These are phyloP conservation scores for Malurus leucopterus DNA, from an alignment of 2,797 vertebrate species.

Conservation along the genomic window DNA sequence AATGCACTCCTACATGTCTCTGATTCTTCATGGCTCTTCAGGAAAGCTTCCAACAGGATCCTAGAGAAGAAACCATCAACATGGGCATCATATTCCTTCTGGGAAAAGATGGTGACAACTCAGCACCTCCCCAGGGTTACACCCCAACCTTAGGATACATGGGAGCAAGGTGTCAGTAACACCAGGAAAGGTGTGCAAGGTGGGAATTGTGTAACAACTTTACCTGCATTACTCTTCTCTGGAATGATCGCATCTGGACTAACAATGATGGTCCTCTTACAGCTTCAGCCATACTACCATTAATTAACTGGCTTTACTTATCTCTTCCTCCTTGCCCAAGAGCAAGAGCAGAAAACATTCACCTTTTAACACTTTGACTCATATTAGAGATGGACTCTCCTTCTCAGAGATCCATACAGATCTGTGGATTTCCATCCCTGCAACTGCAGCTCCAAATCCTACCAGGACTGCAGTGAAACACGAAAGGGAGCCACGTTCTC, in stretches of 20 bases:
- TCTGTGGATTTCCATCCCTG: neutral
- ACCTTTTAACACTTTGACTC: neutral
- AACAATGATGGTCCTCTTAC: neutral
- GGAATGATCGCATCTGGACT: neutral
- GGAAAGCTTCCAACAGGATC: neutral
- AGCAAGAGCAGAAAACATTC: neutral
- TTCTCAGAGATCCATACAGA: neutral
- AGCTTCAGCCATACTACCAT: neutral
- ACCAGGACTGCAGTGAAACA: neutral
- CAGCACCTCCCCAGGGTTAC: neutral
- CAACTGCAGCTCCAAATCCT: neutral
- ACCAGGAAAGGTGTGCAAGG: neutral
- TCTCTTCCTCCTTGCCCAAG: neutral
- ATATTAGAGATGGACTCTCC: neutral
- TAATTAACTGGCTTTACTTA: neutral
- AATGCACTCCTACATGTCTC: neutral
- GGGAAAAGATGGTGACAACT: neutral
- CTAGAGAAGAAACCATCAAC: neutral
- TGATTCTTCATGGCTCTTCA: neutral
- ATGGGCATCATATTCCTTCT: neutral
- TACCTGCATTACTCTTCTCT: neutral
- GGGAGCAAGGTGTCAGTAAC: neutral
- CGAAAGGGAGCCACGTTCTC: rapidly evolving
- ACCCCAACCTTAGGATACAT: rapidly evolving
- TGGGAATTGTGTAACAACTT: neutral